phyloP scores from a whole-genome alignment of 1,140 invertebrate species.

The Orius laevigatus region DNA sequence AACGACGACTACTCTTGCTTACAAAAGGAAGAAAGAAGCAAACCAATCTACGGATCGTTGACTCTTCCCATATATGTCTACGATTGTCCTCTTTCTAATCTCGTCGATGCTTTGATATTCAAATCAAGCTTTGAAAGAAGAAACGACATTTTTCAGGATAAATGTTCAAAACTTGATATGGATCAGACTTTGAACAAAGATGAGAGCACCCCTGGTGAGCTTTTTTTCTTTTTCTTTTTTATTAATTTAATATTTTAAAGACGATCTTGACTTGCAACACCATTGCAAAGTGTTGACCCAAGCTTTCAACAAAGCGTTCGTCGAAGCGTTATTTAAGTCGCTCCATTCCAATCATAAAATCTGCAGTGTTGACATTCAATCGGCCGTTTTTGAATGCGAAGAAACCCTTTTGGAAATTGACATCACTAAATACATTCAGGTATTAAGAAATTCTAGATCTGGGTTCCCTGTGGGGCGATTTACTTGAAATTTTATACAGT shows the following conservation, averaged over 20 bases:
- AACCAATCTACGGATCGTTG: slow-evolving; percentile 21
- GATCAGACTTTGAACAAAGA: slow-evolving; percentile 4
- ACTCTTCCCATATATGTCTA: slow-evolving; percentile 50
- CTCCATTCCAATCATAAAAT: slow-evolving; percentile 41
- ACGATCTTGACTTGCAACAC: slow-evolving; percentile 35
- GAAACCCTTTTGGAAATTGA: slow-evolving; percentile 52
- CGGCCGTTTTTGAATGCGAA: slow-evolving; percentile 57
- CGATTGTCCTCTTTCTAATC: slow-evolving; percentile 38
- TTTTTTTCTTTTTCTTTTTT: not conserved
- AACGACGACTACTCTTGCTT: slow-evolving; percentile 1
- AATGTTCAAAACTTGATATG: not conserved
- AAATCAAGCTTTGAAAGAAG: slow-evolving; percentile 15
- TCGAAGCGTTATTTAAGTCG: slow-evolving; percentile 44
- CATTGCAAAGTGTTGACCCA: slow-evolving; percentile 43
- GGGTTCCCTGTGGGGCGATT: no score
- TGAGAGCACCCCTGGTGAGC: slow-evolving; percentile 8
- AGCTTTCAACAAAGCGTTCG: slow-evolving; percentile 49
- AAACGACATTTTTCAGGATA: slow-evolving; percentile 12
- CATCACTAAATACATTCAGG: slow-evolving; percentile 49
- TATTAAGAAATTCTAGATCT: slow-evolving; percentile 20
- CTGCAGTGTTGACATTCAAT: slow-evolving; percentile 45
- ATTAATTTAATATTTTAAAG: slow-evolving; percentile 20
- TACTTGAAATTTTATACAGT: no score
- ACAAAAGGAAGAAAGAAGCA: not conserved
- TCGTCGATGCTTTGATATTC: slow-evolving; percentile 18